Evolutionary conservation across 2,113 vertebrate species (phyloP).

Genomic region (Percina caprodes): DNA sequence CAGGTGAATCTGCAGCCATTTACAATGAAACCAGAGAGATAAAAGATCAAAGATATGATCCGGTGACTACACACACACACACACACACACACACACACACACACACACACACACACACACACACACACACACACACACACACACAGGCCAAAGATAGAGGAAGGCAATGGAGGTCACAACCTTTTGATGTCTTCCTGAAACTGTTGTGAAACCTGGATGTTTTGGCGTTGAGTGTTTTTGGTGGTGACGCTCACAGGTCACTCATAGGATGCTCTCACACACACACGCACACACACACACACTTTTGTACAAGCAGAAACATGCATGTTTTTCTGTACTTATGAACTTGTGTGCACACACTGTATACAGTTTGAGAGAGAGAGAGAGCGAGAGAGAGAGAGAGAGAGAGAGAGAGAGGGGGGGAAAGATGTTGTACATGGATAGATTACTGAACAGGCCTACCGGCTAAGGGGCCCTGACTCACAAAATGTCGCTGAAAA

Average conservation of each 20-base stretch:
- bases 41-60: constrained; percentile 57
- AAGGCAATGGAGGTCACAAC: constrained; percentile 58
- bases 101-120: constrained; percentile 11
- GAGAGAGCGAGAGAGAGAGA: too few species aligned
- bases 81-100: constrained; percentile 20
- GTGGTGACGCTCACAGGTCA: neutral
- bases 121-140: neutral
- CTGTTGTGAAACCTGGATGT: constrained; percentile 59
- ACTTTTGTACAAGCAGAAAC: constrained; percentile 18
- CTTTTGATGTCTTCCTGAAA: constrained; percentile 64
- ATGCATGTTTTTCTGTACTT: neutral
- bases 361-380: neutral
- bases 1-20: constrained; percentile 67
- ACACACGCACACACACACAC: constrained; percentile 3
- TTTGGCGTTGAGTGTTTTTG: constrained; percentile 21
- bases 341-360: constrained; percentile 1
- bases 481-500: too few species aligned
- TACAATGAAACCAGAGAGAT: constrained; percentile 55
- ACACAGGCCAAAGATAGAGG: constrained; percentile 5
- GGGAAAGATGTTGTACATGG: too few species aligned
- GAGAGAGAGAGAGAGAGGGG: too few species aligned
- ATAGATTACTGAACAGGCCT: too few species aligned
- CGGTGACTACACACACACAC: constrained; percentile 34
- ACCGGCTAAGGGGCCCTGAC: too few species aligned
- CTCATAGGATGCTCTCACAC: neutral